phyloP scores from a whole-genome alignment of 1,140 invertebrate species.

The Metopolophium dirhodum region DNA sequence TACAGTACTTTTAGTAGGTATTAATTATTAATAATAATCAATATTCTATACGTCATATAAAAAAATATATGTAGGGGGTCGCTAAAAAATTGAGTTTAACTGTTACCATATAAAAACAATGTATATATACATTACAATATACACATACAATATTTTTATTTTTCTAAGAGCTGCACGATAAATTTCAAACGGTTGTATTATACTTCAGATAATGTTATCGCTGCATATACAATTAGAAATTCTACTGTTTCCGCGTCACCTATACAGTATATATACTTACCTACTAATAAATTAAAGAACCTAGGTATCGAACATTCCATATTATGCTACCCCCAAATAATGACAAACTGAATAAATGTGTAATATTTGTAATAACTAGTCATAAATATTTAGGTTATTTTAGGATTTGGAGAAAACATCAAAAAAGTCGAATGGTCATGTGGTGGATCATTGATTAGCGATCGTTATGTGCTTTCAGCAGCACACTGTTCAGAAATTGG shows the following conservation, averaged over 20 bases:
- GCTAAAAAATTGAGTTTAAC: too few relatives aligned
- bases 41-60: too few relatives aligned
- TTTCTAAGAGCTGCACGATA: background rate
- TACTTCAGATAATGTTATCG: background rate
- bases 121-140: background rate
- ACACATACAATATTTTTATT: background rate
- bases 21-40: too few relatives aligned
- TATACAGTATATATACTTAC: too few relatives aligned
- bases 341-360: background rate
- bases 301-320: background rate
- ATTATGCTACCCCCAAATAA: background rate
- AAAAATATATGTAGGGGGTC: too few relatives aligned
- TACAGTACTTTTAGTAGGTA: too few relatives aligned
- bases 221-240: background rate
- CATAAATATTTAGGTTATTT: slow-evolving; percentile 59
- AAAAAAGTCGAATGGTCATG: slow-evolving; percentile 64
- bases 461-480: slow-evolving; percentile 67
- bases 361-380: background rate
- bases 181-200: background rate
- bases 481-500: slow-evolving; percentile 63
- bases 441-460: slow-evolving; percentile 68
- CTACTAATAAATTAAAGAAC: background rate
- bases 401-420: slow-evolving; percentile 57
- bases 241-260: background rate
- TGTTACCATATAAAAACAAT: background rate